Percentiles rank a stretch among this genome's conserved stretches.
Evolutionary conservation across 2,113 vertebrate species (phyloP).

Genomic region (Oreochromis tanganicae): DNA sequence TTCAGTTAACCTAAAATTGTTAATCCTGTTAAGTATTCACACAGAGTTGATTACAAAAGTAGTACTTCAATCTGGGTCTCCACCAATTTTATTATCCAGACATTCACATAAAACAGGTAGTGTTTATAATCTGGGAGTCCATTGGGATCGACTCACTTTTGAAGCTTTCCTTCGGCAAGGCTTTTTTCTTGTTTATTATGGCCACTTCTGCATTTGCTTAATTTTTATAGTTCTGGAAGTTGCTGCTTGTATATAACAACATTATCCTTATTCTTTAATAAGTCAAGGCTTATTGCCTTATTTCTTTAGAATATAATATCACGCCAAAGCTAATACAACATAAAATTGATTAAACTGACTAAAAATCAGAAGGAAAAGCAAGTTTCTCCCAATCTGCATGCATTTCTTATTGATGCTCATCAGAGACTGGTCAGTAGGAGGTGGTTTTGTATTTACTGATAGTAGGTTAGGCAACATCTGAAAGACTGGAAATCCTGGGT

Average conservation of each 20-base stretch:
- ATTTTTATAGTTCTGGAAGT: not conserved
- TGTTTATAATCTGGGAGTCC: not conserved
- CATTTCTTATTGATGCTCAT: too few relatives aligned
- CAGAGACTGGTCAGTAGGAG: not conserved
- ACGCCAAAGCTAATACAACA: too few relatives aligned
- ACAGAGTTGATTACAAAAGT: not conserved
- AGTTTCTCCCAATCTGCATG: too few relatives aligned
- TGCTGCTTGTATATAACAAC: not conserved
- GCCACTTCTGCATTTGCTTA: too few relatives aligned
- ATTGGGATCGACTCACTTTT: not conserved
- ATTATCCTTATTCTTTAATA: too few relatives aligned
- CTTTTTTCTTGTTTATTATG: too few relatives aligned
- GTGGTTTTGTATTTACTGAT: not conserved
- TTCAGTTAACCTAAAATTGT: not conserved
- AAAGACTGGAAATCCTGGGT: not conserved
- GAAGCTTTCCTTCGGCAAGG: too few relatives aligned
- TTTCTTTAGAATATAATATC: too few relatives aligned
- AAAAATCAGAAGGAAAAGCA: too few relatives aligned
- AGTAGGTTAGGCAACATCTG: not conserved
- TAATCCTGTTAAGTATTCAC: not conserved
- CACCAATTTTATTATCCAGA: not conserved
- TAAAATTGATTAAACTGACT: too few relatives aligned
- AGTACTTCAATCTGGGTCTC: not conserved
- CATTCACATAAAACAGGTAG: not conserved
- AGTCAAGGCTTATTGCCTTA: too few relatives aligned